Base-by-base conservation (phyloP, 1,140 invertebrate species). In the Nephotettix cincticeps region DNA sequence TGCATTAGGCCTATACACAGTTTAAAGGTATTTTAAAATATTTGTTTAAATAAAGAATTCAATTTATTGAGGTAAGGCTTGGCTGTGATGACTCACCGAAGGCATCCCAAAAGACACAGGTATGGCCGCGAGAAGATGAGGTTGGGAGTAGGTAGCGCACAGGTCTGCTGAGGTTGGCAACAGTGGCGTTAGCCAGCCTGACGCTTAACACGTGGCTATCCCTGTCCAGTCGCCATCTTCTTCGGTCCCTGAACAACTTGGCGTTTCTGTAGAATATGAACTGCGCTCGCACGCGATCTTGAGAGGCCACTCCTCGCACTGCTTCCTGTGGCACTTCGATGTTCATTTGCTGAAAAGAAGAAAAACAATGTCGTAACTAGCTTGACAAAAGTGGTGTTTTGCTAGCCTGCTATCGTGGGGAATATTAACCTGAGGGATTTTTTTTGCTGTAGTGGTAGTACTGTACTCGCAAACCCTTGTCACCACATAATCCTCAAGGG, bases 91-190 rank as follows among this genome's bases (percentile, higher is more conserved):
- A 76, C 76, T 78, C 79, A 84, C 83, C 78, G 43, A 75, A 47
- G 25, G 75, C 73, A 69, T 84, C 77, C 84, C 84, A 85, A 71
- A 79, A 85, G 4, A 82, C 83, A 76, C 84, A 85, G 0, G 28
- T 40, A 32, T 78, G 74, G 76, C 77, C 28, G 29, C 70, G 32
- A 14, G 56, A 27, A 21, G 21, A 25, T 27, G 56, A 23, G 1
- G 25, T 77, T 70, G 79, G 73, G 14, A 84, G 74, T 27, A 76
- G 75, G 64, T 82, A 84, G 11, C 74, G 70, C 0, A 85, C 78
- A 2, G 83, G 81, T 25, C 79, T 73, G 0, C 75, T 78, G 3
- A 85, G 75, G 71, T 82, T 81, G 1, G 68, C 47, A n/a, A 84
- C 74, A 4, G 72, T 75, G 9, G 68, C 73, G 28, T 79, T 80